Evolutionary conservation across 2,797 vertebrate genomes (phyloP), one percentile per base, ranked within the genome.

Genomic region (Pseudochirops cupreus): DNA sequence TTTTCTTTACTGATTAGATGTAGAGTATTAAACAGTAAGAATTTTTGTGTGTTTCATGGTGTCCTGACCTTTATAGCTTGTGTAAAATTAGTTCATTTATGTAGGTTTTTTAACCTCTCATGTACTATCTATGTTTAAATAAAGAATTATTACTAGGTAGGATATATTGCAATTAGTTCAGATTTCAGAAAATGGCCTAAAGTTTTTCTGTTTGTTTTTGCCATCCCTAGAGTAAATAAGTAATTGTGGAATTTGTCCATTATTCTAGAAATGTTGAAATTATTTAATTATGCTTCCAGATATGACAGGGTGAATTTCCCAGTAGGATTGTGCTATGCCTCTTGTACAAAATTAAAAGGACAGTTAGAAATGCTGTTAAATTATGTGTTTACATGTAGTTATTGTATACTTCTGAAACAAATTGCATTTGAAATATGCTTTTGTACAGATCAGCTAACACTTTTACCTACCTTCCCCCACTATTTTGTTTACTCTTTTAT

Each of bases 261-360:
- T 91, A 91, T 91, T 91, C 28, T 54, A 52, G 31, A 91, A 54
- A 54, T 54, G 52, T 55, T 54, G 90, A 55, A 54, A 91, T 91
- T 55, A 91, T 91, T 91, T 91, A 91, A 91, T 91, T 91, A 91
- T 91, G 90, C 54, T 91, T 91, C 52, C 52, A 91, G 90, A 91
- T 91, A 54, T 55, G 90, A 91, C 90, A 91, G 53, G 52, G 53
- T 55, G 53, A 91, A 52, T 54, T 87, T 87, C 53, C 52, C 90
- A 91, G 28, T 91, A 55, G 90, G 53, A 55, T n/a, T 91, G 5
- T 55, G 39, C 21, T 91, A 33, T 31, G 90, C 90, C 55, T 55
- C 90, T 91, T 91, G 90, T 87, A 24, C 53, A 91, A n/a, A 91
- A 91, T 91, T 91, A 91, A 91, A 91, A 91, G 53, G 90, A 91